A percentile compares a stretch with the other conserved stretches of the same genome.
Evolutionary conservation across 2,797 vertebrate genomes (phyloP).

Genomic region (Tinamus major): DNA sequence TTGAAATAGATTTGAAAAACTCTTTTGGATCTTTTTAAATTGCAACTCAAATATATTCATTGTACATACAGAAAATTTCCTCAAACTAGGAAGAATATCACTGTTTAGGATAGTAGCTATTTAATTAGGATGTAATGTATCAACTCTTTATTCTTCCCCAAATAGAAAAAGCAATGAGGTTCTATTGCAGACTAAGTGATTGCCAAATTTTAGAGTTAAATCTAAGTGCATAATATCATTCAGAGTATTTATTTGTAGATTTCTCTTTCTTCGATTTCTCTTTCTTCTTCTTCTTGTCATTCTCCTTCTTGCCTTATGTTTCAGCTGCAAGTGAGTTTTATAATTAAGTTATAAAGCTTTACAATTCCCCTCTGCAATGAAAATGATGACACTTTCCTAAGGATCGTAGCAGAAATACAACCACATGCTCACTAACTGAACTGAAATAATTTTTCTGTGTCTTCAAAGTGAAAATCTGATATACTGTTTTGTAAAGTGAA

Average conservation of each 20-base stretch:
- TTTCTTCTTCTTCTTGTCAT: neutral
- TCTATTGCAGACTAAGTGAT: neutral
- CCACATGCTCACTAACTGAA: neutral
- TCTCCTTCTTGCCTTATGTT: neutral
- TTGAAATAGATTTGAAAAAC: neutral
- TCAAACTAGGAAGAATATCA: neutral
- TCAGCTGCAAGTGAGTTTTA: conserved; percentile 13
- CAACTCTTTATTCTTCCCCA: neutral
- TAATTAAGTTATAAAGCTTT: neutral
- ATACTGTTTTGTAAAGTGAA: neutral
- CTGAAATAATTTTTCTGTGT: neutral
- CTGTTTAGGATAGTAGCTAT: neutral
- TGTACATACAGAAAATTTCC: neutral
- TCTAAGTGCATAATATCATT: neutral
- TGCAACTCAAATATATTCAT: neutral
- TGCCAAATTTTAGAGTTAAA: neutral
- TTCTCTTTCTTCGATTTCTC: no score
- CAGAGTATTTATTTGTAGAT: neutral
- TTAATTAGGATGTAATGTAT: neutral
- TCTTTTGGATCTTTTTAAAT: neutral
- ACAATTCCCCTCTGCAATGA: conserved; percentile 2
- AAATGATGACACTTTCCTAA: conserved; percentile 5
- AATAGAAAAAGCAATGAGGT: neutral
- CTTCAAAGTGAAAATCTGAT: conserved; percentile 2
- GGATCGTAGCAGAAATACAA: neutral